Evolutionary conservation across 2,113 vertebrate genomes (phyloP), one percentile per base, ranked within the genome.

Genomic region (Bucco capensis): DNA sequence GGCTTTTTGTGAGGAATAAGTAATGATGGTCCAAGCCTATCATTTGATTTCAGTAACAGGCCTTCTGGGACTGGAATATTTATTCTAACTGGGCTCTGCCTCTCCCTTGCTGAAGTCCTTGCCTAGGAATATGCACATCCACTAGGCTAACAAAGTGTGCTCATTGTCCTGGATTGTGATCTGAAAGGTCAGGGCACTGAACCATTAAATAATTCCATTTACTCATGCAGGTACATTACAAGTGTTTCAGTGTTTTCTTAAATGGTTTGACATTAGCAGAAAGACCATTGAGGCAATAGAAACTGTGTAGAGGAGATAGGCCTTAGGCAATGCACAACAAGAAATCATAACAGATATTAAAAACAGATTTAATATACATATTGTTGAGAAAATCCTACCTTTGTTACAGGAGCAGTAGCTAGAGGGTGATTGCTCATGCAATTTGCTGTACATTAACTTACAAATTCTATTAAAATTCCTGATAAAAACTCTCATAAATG

Each of bases 171-270:
- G 44, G 21, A 54, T 71, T 90, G 74, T 74, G 84, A 93, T 83
- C 47, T 83, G 71, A 89, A 96, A 96, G 80, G 92, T 94, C 83
- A 82, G 46, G 53, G 35, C 69, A 89, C 3, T 92, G 92, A 95
- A 92, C 79, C 72, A 54, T 73, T 83, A 88, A 86, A 92, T 93
- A 89, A n/a, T 91, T 89, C 64, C 87, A 83, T 92, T 88, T 89
- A 95, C 89, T 96, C 75, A 60, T 92, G 78, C 84, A 89, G 65
- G 80, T 88, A 83, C 37, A 19, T 83, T 87, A 85, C 74, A 90
- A 27, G 2, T 60, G 35, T 91, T 95, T 80, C 75, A 71, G 18
- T 92, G 90, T 83, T 92, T 87, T 94, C 58, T 93, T 85, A 85
- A 93, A 93, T 75, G 62, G 90, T 91, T 91, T 88, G 44, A 60